phyloP scores from a whole-genome alignment of 2,888 invertebrate species.

The Anodontia alba region DNA sequence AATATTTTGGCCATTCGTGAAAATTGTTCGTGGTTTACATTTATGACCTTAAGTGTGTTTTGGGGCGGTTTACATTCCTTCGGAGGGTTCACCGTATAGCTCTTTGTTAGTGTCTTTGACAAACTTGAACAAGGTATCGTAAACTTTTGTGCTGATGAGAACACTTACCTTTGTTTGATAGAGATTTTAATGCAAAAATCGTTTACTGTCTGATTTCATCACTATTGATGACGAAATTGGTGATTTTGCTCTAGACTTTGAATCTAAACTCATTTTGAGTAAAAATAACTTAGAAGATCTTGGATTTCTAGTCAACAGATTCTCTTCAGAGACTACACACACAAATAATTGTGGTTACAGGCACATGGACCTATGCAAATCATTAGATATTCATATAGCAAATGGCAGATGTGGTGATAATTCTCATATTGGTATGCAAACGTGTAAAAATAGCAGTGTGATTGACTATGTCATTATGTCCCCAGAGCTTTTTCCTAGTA shows the following conservation, averaged over 20 bases:
- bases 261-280: conserved; percentile 6
- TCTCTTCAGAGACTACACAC: not conserved
- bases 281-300: conserved; percentile 3
- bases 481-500: not conserved
- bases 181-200: not conserved
- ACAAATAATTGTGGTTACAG: not conserved
- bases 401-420: not conserved
- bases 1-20: not conserved
- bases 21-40: conserved; percentile 11
- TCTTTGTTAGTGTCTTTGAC: conserved; percentile 6
- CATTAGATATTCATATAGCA: not conserved
- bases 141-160: too few relatives aligned
- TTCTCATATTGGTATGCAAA: not conserved
- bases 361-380: not conserved
- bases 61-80: conserved; percentile 1
- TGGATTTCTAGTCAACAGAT: not conserved
- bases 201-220: not conserved
- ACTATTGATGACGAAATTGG: not conserved
- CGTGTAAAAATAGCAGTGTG: not conserved
- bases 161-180: not conserved
- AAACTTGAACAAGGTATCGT: conserved; percentile 1
- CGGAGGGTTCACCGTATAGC: conserved; percentile 7
- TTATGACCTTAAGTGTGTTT: conserved; percentile 1
- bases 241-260: too few relatives aligned
- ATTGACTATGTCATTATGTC: conserved; percentile 1